These are phyloP conservation scores for Pangasianodon gigas DNA, from an alignment of 2,113 vertebrate species.

Conservation along the genomic window DNA sequence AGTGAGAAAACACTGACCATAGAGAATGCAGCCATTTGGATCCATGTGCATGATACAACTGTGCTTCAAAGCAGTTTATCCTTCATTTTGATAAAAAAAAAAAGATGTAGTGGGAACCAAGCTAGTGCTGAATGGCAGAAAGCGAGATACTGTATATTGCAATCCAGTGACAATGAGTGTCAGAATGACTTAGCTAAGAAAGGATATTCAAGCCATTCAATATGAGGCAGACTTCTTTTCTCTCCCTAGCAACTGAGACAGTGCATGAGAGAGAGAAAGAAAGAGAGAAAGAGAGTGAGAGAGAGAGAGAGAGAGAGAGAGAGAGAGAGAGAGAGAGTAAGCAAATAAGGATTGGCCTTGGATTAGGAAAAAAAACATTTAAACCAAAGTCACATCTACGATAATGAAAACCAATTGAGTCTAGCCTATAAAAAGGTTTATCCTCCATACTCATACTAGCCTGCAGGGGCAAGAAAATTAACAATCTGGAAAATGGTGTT, in stretches of 20 bases:
- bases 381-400: constrained; percentile 74
- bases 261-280: not conserved
- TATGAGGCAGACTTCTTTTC: constrained; percentile 27
- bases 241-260: constrained; percentile 44
- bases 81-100: not conserved
- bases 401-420: constrained; percentile 78
- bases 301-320: constrained; percentile 8
- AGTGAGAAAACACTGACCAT: not conserved
- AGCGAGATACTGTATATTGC: constrained; percentile 36
- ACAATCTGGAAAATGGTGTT: constrained; percentile 69
- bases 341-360: constrained; percentile 41
- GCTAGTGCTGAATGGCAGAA: constrained; percentile 24
- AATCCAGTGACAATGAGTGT: constrained; percentile 39
- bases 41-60: not conserved
- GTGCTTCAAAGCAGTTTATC: constrained; percentile 3
- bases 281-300: constrained; percentile 2
- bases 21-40: not conserved
- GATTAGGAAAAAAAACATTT: constrained; percentile 47
- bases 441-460: constrained; percentile 75
- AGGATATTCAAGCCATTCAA: constrained; percentile 41
- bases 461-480: constrained; percentile 74
- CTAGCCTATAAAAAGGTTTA: constrained; percentile 77
- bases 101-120: constrained; percentile 1
- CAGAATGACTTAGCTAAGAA: constrained; percentile 43
- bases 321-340: constrained; percentile 5